These are phyloP conservation scores for Drosophila rubida DNA, from an alignment of 2,888 invertebrate genomes.

Conservation along the genomic window DNA sequence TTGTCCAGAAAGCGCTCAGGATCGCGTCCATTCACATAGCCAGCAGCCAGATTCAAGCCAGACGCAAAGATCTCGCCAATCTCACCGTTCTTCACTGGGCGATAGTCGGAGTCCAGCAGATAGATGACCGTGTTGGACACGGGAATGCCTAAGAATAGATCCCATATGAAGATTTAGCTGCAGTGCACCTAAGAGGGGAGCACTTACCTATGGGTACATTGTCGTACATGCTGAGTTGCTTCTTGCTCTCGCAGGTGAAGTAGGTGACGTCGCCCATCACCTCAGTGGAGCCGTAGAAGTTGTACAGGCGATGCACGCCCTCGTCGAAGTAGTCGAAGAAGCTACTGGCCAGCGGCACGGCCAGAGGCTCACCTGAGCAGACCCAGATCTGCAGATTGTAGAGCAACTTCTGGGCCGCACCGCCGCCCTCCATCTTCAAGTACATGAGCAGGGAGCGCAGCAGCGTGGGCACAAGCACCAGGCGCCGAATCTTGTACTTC, in stretches of 20 bases:
- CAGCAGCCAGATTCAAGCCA: constrained; percentile 91
- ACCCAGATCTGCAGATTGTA: constrained; percentile 91
- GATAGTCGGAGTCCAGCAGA: constrained; percentile 90
- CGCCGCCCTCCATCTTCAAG: constrained; percentile 86
- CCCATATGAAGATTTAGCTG: no score
- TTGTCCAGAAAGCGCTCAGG: constrained; percentile 91
- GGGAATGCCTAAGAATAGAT: constrained; percentile 89
- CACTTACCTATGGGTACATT: constrained; percentile 93
- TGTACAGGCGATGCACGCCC: constrained; percentile 89
- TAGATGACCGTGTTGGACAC: constrained; percentile 93
- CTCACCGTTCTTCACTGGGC: constrained; percentile 89
- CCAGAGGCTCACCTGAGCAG: constrained; percentile 94
- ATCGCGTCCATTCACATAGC: constrained; percentile 92
- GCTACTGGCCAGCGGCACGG: constrained; percentile 89
- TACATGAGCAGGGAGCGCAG: constrained; percentile 92
- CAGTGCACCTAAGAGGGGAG: no score
- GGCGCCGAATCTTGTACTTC: constrained; percentile 90
- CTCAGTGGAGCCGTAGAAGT: constrained; percentile 96
- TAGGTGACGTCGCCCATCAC: constrained; percentile 96
- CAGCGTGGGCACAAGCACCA: constrained; percentile 94
- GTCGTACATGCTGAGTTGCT: constrained; percentile 87
- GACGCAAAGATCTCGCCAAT: constrained; percentile 93
- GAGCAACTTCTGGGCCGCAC: constrained; percentile 85
- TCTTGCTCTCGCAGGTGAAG: constrained; percentile 87
- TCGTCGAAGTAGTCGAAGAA: constrained; percentile 92